Percentiles rank a stretch among this genome's conserved stretches.
These are phyloP conservation scores for Chiloscyllium plagiosum DNA, from an alignment of 2,113 vertebrate genomes.

Conservation along the genomic window DNA sequence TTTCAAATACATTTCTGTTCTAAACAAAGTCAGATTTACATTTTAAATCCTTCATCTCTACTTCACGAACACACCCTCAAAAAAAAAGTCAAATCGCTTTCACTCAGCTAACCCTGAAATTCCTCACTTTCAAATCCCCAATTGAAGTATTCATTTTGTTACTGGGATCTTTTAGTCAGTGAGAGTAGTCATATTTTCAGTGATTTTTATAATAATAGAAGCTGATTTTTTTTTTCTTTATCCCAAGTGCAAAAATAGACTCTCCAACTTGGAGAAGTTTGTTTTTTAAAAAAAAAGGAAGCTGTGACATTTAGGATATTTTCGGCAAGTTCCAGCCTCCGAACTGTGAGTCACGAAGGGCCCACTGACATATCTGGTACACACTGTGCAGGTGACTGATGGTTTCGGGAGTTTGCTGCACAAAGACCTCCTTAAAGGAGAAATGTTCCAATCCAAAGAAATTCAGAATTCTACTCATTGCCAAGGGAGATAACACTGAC, in stretches of 20 bases:
- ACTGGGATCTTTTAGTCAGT: background rate
- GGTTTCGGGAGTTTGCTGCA: background rate
- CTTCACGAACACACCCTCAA: background rate
- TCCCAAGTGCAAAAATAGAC: background rate
- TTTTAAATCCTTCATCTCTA: background rate
- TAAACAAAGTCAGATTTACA: background rate
- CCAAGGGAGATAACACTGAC: background rate
- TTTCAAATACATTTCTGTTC: background rate
- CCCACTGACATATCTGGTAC: conserved; percentile 6
- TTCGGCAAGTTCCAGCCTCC: background rate
- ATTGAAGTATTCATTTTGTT: background rate
- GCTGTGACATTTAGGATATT: conserved; percentile 32
- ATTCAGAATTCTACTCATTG: background rate
- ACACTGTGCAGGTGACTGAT: conserved; percentile 8
- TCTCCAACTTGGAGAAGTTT: background rate
- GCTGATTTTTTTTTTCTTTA: background rate
- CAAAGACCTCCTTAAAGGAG: background rate
- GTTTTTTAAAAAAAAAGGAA: background rate
- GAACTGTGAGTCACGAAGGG: conserved; percentile 34
- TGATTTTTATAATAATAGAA: background rate
- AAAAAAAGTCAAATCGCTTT: background rate
- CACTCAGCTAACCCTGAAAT: background rate
- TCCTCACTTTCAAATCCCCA: background rate
- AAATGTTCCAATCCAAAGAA: background rate
- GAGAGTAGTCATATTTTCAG: background rate